Evolutionary conservation across 2,888 invertebrate species (phyloP), one percentile per base, ranked within the genome.

Genomic region (Belgica antarctica): DNA sequence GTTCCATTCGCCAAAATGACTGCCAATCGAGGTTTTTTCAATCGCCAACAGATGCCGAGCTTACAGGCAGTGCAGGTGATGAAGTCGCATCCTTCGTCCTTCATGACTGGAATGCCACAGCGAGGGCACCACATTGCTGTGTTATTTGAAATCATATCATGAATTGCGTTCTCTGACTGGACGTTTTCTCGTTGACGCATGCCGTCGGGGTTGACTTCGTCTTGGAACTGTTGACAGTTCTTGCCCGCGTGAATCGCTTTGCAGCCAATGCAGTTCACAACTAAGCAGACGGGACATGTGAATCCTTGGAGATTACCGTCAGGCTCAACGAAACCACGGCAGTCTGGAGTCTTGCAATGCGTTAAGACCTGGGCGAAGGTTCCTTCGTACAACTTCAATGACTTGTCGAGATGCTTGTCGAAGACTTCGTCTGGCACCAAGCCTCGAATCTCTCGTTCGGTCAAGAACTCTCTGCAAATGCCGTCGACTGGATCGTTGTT

Each of bases 1-100:
- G 2, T 8, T 15, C 65, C 65, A 19, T 63, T 24, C 27, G n/a
- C 46, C 4, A n/a, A 25, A 1, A 10, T 46, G 17, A 63, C 25
- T 2, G 41, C 1, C 1, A 2, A n/a, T 41, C 65, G 46, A 1
- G 65, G 65, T 22, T 91, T 92, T 75, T 89, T 85, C 0, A 94
- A 95, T 66, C 93, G 92, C 95, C 95, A 95, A 78, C 95, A 95
- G 71, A 95, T 93, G 81, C 95, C 94, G 4, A 92, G 92, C 80
- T 92, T 92, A 80, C 95, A 95, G 81, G 94, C 92, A 1, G 91
- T 89, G 79, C 95, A 95, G 73, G 89, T 85, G 70, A 95, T 83
- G 92, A 93, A 93, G 80, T 95, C 94, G 81, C 95, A 95, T 72
- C 95, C 95, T 89, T 90, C 92, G 81, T 93, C 93, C 80, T 94